Evolutionary conservation across 2,113 vertebrate species (phyloP), one percentile per base, ranked within the genome.

Genomic region (Spea bombifrons): DNA sequence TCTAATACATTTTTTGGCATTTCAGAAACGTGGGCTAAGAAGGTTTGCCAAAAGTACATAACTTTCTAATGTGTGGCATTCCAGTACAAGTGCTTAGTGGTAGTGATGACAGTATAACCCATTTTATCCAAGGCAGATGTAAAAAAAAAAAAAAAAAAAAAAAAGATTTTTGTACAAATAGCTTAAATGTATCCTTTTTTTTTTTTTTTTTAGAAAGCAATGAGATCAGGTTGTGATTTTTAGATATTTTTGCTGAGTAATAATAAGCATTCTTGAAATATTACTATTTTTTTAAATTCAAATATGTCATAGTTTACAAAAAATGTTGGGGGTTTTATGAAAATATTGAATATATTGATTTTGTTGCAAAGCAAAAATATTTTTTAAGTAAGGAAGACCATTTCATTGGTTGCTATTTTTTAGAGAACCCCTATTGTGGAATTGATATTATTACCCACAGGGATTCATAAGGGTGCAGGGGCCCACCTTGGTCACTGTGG

Each of bases 31-130:
- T 83, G 77, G 83, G 82, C 88, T 91, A 84, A 86, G 86, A 87
- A 74, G 82, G 79, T 88, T 88, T 90, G 88, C 86, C 88, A 91
- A 88, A 86, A 90, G 75, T 79, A 75, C 81, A 84, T 88, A 88
- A 83, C 84, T 90, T 78, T 87, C 83, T 88, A 88, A 88, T 87
- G 87, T 82, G 82, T 85, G 88, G 85, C 85, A 88, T 85, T 84
- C 86, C 87, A 83, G 85, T 86, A 85, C 84, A 89, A 88, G 85
- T 85, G 83, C 86, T 88, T 84, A 83, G 83, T 86, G 83, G 82
- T 88, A 84, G 88, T 85, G 83, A 83, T 89, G 88, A 91, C 88
- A 90, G 87, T 87, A 83, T 81, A 86, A 84, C 82, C 66, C 0
- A 82, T 84, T 80, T 83, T 85, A 80, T 87, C 84, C 85, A 86